Conservation (phyloP, 2,113 vertebrate genomes). For the Sorex araneus region DNA sequence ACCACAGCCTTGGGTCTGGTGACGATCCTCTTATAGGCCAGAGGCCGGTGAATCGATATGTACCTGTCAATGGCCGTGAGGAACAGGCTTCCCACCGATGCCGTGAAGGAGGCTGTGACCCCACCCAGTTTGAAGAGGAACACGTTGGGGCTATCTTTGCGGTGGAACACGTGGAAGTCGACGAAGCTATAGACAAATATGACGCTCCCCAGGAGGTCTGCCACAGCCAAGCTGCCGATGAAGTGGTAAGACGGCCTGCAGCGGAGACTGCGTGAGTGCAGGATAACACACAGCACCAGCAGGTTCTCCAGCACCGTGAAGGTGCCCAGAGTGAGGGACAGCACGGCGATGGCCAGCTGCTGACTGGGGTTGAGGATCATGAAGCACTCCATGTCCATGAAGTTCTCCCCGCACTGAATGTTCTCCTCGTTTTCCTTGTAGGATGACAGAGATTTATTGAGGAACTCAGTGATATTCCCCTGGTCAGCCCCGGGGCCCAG, state of each 20-base stretch:
- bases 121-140: conserved; percentile 99
- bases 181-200: conserved; percentile 99
- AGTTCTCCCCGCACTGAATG: conserved; percentile 98
- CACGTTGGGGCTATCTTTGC: conserved; percentile 97
- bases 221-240: conserved; percentile 97
- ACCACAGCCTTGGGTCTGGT: conserved; percentile 98
- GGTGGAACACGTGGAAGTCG: conserved; percentile 99
- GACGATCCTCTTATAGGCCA: conserved; percentile 98
- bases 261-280: conserved; percentile 97
- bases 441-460: conserved; percentile 92
- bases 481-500: conserved; percentile 92
- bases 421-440: conserved; percentile 93
- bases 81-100: conserved; percentile 98
- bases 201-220: conserved; percentile 97
- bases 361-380: conserved; percentile 99
- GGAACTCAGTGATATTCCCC: conserved; percentile 95
- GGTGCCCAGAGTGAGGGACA: conserved; percentile 97
- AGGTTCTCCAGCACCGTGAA: conserved; percentile 99
- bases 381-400: conserved; percentile 99
- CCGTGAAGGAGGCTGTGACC: conserved; percentile 98
- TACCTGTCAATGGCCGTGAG: conserved; percentile 99
- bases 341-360: conserved; percentile 96
- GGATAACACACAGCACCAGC: conserved; percentile 96
- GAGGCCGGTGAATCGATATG: conserved; percentile 98
- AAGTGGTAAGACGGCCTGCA: conserved; percentile 99